Percentiles rank a stretch among this genome's conserved stretches.
phyloP scores from a whole-genome alignment of 2,797 vertebrate species.

The Okamejei kenojei region DNA sequence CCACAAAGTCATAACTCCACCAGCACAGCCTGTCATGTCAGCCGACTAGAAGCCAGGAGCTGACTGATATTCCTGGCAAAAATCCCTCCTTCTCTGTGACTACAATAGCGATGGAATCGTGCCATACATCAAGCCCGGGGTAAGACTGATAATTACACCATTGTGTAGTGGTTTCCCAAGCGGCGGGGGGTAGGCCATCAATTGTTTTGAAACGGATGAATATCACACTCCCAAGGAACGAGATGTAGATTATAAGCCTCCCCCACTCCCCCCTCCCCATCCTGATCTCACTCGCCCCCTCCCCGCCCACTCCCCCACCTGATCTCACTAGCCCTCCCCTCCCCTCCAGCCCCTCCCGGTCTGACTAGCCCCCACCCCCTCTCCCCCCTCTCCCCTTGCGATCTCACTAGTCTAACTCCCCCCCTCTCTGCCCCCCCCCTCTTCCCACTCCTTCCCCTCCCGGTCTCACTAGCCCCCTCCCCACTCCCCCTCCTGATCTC shows the following conservation, averaged over 20 bases:
- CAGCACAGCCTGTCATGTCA: background rate
- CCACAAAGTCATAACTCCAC: background rate
- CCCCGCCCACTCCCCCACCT: too few relatives aligned
- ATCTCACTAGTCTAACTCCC: too few relatives aligned
- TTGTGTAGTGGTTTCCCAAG: constrained; percentile 5
- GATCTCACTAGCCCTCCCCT: too few relatives aligned
- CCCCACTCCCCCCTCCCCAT: background rate
- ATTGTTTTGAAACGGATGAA: constrained; percentile 1
- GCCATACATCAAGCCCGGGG: background rate
- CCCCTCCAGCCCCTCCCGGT: too few relatives aligned
- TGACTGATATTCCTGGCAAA: background rate
- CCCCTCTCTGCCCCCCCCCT: too few relatives aligned
- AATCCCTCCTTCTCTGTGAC: background rate
- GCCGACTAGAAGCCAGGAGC: background rate
- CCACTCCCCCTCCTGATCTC: too few relatives aligned
- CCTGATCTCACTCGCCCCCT: too few relatives aligned
- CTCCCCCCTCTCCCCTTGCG: too few relatives aligned
- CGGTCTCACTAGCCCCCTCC: too few relatives aligned
- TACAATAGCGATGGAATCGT: background rate
- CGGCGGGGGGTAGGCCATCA: background rate
- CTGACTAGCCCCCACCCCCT: too few relatives aligned
- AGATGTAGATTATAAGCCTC: constrained; percentile 11
- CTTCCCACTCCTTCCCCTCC: too few relatives aligned
- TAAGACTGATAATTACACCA: constrained; percentile 30
- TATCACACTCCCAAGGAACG: background rate